Base-by-base conservation (phyloP, 2,797 vertebrate genomes). In the Sandelia bainsii region DNA sequence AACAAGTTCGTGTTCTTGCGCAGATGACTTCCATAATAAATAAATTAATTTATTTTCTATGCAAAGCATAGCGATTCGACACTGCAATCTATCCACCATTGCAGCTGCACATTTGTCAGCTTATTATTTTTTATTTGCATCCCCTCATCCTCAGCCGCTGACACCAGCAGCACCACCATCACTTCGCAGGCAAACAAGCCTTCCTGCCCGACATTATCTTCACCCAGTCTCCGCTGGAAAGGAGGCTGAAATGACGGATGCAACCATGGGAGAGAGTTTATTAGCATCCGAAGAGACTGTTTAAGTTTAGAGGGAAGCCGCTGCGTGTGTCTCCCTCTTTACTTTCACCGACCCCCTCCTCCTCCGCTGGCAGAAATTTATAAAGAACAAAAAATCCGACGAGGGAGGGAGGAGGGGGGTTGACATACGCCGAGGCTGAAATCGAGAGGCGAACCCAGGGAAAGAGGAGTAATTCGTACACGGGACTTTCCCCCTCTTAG, bases 401-500 rank as follows among this genome's bases (percentile, higher is more conserved):
- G 89, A 90, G 89, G 91, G 90, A 92, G 94, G 93, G 93, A 91
- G 92, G 93, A 91, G 92, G 93, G 91, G 93, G 94, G 91, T 90
- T 92, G 94, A 94, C 94, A 92, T 94, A 91, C 94, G 92, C 93
- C 89, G 93, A 93, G 92, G 92, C 94, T 93, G 94, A 95, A 94
- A 95, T 91, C 93, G 93, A 95, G 94, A 94, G 93, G 94, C 93
- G 93, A 94, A 93, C 93, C 93, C 89, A 94, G 91, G 94, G 94
- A 94, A 94, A 95, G 92, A 94, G 91, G 93, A 94, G 93, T 92
- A 87, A 92, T 94, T 92, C 84, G 66, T 89, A 95, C 93, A 93
- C 94, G 91, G 93, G 94, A 95, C 95, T 94, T 94, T 93, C 94
- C 94, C 94, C 94, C 93, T 92, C 94, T 93, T 94, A 93, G 93